Percentiles rank a stretch among this genome's conserved stretches.
Conservation (phyloP, 2,113 vertebrate genomes). For the Varanus komodoensis region DNA sequence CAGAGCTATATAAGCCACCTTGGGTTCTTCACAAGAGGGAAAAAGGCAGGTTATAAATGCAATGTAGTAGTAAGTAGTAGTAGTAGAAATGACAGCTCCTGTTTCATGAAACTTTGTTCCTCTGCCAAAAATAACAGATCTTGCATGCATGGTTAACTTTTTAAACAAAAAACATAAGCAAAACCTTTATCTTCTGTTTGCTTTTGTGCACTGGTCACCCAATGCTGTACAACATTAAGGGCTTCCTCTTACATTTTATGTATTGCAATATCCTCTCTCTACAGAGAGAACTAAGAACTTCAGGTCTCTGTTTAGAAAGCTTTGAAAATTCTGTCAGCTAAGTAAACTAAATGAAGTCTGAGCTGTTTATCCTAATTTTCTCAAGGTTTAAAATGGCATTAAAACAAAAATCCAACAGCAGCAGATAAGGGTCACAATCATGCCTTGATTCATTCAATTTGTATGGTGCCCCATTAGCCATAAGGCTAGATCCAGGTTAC, state of each 20-base stretch:
- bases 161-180: background rate
- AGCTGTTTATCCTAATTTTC: background rate
- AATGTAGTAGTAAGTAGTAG: too few relatives aligned
- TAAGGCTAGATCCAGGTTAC: background rate
- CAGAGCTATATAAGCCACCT: too few relatives aligned
- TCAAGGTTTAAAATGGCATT: background rate
- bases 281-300: background rate
- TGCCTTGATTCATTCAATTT: too few relatives aligned
- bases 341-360: background rate
- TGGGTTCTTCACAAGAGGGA: too few relatives aligned
- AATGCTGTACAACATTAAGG: background rate
- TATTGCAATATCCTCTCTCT: background rate
- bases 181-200: background rate
- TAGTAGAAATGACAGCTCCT: too few relatives aligned
- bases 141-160: background rate
- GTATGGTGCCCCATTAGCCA: too few relatives aligned
- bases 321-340: background rate
- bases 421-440: background rate
- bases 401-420: background rate
- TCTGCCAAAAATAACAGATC: background rate
- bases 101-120: background rate
- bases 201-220: background rate
- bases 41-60: too few relatives aligned
- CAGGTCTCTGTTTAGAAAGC: background rate
- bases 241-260: background rate